Percentiles rank a stretch among this genome's conserved stretches.
These are phyloP conservation scores for Lutjanus argentimaculatus DNA, from an alignment of 2,797 vertebrate species.

Conservation along the genomic window DNA sequence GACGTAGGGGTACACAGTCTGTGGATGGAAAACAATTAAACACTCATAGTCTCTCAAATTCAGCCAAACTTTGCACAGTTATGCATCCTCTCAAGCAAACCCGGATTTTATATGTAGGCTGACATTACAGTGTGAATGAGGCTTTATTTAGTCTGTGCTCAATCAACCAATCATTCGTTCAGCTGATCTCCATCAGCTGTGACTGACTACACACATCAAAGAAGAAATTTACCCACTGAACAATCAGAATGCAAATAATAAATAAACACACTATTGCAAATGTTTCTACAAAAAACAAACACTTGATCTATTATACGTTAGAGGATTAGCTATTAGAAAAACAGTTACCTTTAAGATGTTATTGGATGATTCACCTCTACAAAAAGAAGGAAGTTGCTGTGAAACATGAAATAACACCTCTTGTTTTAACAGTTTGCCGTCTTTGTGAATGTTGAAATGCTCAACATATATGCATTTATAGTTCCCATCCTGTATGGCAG, in stretches of 20 bases:
- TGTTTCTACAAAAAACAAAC: neutral
- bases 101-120: too few species aligned
- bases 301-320: neutral
- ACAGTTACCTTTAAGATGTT: too few species aligned
- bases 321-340: too few species aligned
- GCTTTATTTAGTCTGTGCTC: neutral
- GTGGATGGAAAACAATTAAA: too few species aligned
- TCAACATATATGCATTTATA: neutral
- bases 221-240: neutral
- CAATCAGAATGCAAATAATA: neutral
- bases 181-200: constrained; percentile 1
- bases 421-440: neutral
- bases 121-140: too few species aligned
- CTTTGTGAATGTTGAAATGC: neutral
- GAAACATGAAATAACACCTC: neutral
- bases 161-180: neutral
- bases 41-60: too few species aligned
- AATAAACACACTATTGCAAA: neutral
- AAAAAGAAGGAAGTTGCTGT: neutral
- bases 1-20: too few species aligned
- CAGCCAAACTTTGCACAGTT: too few species aligned
- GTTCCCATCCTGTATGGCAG: neutral
- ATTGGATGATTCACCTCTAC: too few species aligned
- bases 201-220: neutral
- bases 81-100: too few species aligned